phyloP scores from a whole-genome alignment of 2,113 vertebrate species.

The Apteryx owenii region DNA sequence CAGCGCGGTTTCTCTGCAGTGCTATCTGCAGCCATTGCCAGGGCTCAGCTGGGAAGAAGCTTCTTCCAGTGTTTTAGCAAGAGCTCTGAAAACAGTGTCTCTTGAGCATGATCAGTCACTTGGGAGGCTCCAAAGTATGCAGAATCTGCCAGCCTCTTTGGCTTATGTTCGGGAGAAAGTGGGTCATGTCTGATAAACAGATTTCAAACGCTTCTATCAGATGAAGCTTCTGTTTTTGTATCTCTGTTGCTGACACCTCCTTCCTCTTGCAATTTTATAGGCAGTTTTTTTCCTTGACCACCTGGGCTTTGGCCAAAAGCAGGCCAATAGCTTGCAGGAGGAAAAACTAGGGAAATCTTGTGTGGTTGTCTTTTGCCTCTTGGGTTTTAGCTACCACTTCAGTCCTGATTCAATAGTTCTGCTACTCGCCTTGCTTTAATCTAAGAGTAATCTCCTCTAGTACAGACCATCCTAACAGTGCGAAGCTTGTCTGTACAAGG shows the following conservation, averaged over 20 bases:
- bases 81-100: neutral
- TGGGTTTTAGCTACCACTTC: neutral
- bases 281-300: neutral
- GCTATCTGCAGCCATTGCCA: neutral
- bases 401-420: neutral
- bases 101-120: fast-evolving
- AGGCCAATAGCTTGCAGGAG: neutral
- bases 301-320: neutral
- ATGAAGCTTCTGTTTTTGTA: neutral
- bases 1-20: neutral
- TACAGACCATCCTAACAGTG: neutral
- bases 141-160: constrained; percentile 20
- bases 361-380: neutral
- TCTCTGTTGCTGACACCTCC: neutral
- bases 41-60: neutral
- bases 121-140: fast-evolving
- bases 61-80: neutral
- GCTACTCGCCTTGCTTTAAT: neutral
- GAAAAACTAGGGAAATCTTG: neutral
- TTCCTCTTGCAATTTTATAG: neutral
- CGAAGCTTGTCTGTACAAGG: neutral
- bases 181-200: constrained; percentile 28
- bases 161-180: neutral
- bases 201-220: neutral
- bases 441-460: neutral